Conservation (phyloP, 1,140 invertebrate species). For the Tetragonula clypearis region DNA sequence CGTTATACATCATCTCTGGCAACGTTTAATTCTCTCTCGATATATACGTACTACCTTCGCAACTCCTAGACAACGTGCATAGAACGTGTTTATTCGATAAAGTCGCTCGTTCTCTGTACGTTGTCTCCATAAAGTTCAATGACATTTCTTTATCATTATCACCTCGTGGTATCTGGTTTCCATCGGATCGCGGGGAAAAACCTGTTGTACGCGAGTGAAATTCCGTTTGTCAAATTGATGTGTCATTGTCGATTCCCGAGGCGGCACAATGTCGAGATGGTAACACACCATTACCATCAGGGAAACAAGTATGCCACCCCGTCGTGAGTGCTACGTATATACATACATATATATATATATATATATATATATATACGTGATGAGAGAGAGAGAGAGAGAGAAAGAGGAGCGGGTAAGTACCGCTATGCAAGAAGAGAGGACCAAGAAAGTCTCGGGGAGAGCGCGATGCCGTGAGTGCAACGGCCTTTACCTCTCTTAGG, state of each 20-base stretch:
- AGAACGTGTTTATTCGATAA: not conserved
- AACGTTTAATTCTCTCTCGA: no score
- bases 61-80: no score
- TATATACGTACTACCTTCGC: no score
- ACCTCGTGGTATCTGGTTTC: not conserved
- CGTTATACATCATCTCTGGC: no score
- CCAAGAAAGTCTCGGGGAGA: slow-evolving; percentile 31
- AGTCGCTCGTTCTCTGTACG: not conserved
- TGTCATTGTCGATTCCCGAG: slow-evolving; percentile 44
- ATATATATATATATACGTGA: no score
- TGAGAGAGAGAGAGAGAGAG: slow-evolving; percentile 44
- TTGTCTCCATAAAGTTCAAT: no score
- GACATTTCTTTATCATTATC: not conserved
- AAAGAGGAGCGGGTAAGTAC: slow-evolving; percentile 55
- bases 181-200: not conserved
- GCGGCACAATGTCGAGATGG: slow-evolving; percentile 12
- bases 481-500: slow-evolving; percentile 67
- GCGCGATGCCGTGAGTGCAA: slow-evolving; percentile 67
- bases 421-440: slow-evolving; percentile 55
- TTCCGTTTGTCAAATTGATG: slow-evolving; percentile 39
- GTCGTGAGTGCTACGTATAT: not conserved
- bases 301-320: slow-evolving; percentile 28
- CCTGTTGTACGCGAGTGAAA: not conserved
- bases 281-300: slow-evolving; percentile 21
- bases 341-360: not conserved